A percentile compares a stretch with the other conserved stretches of the same genome.
phyloP scores from a whole-genome alignment of 2,113 vertebrate genomes.

The Myxocyprinus asiaticus region DNA sequence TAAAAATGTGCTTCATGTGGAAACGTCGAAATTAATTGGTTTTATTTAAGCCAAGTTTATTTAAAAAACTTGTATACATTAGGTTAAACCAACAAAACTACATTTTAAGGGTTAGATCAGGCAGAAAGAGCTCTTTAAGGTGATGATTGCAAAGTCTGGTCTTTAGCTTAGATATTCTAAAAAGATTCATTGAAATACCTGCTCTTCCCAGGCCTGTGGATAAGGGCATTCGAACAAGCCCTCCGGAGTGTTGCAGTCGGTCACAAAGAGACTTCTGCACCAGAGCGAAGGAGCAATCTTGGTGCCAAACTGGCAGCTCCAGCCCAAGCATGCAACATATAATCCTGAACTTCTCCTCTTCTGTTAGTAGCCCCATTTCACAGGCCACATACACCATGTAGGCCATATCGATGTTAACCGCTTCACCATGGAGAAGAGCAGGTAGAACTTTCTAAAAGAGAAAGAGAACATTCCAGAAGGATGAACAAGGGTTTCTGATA shows the following conservation, averaged over 20 bases:
- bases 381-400: conserved; percentile 82
- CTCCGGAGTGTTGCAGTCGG: conserved; percentile 78
- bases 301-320: conserved; percentile 80
- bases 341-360: conserved; percentile 74
- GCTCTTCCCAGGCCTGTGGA: conserved; percentile 75
- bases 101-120: too few species aligned
- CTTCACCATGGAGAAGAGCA: conserved; percentile 79
- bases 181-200: conserved; percentile 62
- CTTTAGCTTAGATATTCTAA: too few species aligned
- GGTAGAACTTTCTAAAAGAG: conserved; percentile 74
- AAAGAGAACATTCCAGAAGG: neutral
- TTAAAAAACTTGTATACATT: too few species aligned
- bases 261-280: conserved; percentile 75
- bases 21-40: too few species aligned
- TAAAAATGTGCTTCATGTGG: too few species aligned
- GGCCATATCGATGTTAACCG: conserved; percentile 81
- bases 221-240: conserved; percentile 76
- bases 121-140: too few species aligned
- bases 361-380: conserved; percentile 61
- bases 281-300: conserved; percentile 70
- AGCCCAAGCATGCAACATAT: conserved; percentile 78
- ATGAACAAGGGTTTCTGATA: neutral
- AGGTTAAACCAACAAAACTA: too few species aligned
- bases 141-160: too few species aligned
- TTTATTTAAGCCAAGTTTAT: too few species aligned